Evolutionary conservation across 2,113 vertebrate genomes (phyloP), one percentile per base, ranked within the genome.

Genomic region (Catharus fuscescens): DNA sequence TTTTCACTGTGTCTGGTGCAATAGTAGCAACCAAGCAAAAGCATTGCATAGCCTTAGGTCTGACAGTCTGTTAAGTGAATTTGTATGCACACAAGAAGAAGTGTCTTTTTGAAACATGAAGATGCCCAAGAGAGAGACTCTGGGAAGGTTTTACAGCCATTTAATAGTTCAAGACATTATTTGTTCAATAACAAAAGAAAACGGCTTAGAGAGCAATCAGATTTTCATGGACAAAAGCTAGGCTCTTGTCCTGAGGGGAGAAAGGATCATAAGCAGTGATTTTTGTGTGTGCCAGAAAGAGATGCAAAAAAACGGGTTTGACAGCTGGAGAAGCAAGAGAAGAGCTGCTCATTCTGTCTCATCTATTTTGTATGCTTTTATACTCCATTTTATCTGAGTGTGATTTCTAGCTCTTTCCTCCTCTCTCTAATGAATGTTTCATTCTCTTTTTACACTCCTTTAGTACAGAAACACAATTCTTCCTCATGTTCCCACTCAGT

Each of bases 91-190:
- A 70, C 38, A 73, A 80, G 78, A 79, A 66, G 76, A 91, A 88
- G 8, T 85, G 64, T 65, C 84, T 90, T 88, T 92, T 86, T 95
- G 81, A 95, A 95, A 90, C 50, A 61, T 47, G 81, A 83, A 80
- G 85, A 80, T 88, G 36, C 90, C 94, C 79, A 59, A 80, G 82
- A 96, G 93, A 95, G 89, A 86, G 25, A 82, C 45, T 85, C 45
- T 59, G 59, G 92, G 85, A 94, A 95, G 85, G 32, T 91, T 96
- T 97, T 95, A 88, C 85, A 80, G 93, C n/a, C 71, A 86, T 92
- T 96, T 91, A 94, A 78, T 93, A 92, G 87, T 94, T 94, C 67
- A 88, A 93, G 94, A 91, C 60, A 94, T 86, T 95, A 95, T 96
- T 95, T 96, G 88, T 94, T 95, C 93, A 96, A 90, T 91, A 96